These are phyloP conservation scores for Sphaerophoria rueppellii DNA, from an alignment of 2,888 invertebrate genomes.

Conservation along the genomic window DNA sequence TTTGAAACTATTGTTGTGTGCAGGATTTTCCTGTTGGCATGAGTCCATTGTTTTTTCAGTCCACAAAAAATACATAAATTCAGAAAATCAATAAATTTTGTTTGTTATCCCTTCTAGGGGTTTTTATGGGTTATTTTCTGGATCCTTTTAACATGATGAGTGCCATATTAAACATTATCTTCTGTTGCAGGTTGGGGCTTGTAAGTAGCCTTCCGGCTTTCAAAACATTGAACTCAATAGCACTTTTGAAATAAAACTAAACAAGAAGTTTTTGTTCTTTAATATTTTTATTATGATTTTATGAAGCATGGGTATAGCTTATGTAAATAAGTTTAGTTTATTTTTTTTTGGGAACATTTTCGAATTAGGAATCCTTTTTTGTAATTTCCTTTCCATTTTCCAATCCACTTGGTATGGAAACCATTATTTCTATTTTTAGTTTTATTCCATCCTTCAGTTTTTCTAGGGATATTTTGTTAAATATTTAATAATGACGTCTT, in stretches of 20 bases:
- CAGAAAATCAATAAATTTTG: conserved; percentile 41
- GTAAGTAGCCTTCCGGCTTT: neutral
- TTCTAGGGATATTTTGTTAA: too few relatives aligned
- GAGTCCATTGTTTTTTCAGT: conserved; percentile 18
- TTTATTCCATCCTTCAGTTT: too few relatives aligned
- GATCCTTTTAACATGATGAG: neutral
- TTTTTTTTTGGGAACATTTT: too few relatives aligned
- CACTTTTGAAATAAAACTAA: conserved; percentile 38
- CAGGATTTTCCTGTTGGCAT: neutral
- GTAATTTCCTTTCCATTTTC: too few relatives aligned
- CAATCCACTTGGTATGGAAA: too few relatives aligned
- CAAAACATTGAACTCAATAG: conserved; percentile 41
- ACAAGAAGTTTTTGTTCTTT: conserved; percentile 7
- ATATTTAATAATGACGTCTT: too few relatives aligned
- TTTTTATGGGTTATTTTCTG: conserved; percentile 25
- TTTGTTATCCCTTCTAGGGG: conserved; percentile 22
- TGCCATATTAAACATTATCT: neutral
- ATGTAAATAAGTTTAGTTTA: too few relatives aligned
- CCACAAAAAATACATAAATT: conserved; percentile 27
- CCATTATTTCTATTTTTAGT: too few relatives aligned
- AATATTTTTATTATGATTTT: neutral
- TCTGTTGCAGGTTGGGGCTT: neutral
- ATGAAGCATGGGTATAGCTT: too few relatives aligned
- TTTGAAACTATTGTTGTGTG: conserved; percentile 20
- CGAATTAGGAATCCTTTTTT: too few relatives aligned